phyloP scores from a whole-genome alignment of 2,888 invertebrate species.

The Tyria jacobaeae region DNA sequence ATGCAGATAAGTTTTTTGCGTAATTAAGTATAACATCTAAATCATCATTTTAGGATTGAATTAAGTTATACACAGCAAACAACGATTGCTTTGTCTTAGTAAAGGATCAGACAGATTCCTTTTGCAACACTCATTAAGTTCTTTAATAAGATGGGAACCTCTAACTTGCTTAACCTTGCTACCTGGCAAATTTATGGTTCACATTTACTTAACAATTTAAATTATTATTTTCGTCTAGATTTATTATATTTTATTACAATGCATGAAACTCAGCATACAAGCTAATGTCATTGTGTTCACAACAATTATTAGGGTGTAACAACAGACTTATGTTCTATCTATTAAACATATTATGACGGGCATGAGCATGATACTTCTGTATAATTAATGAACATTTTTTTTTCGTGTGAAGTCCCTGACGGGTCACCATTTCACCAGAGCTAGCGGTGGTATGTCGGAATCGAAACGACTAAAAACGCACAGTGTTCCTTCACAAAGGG shows the following conservation, averaged over 20 bases:
- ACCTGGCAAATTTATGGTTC: conserved; percentile 15
- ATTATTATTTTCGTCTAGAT: conserved; percentile 12
- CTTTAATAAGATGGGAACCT: conserved; percentile 21
- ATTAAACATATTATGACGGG: no score
- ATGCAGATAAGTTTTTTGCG: no score
- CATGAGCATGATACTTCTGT: neutral
- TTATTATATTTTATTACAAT: neutral
- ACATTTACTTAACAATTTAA: conserved; percentile 15
- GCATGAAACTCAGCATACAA: neutral
- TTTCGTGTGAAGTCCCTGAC: no score
- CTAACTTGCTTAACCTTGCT: conserved; percentile 14
- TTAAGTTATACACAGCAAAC: conserved; percentile 8
- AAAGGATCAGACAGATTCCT: conserved; percentile 20
- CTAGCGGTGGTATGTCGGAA: no score
- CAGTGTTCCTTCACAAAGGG: no score
- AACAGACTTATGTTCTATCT: neutral
- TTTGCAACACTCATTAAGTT: conserved; percentile 28
- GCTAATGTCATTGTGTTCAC: neutral
- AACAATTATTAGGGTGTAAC: neutral
- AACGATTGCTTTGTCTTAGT: conserved; percentile 23
- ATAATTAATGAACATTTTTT: neutral
- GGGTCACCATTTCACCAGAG: no score
- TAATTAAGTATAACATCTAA: no score
- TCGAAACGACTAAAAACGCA: no score
- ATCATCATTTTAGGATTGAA: no score